phyloP scores from a whole-genome alignment of 2,113 vertebrate species.

The Dasypus novemcinctus region DNA sequence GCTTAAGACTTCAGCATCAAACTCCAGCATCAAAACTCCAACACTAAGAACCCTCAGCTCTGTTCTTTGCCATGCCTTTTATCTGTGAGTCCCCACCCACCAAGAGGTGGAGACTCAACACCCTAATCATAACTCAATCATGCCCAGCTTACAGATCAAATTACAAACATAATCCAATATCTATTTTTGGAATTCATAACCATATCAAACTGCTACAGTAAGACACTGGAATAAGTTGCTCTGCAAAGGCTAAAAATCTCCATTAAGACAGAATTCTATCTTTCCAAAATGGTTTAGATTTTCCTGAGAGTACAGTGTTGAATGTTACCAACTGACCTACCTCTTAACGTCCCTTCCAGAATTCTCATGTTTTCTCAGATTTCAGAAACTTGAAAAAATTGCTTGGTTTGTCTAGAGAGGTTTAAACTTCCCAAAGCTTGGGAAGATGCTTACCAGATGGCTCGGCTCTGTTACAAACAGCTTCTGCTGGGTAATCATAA shows the following conservation, averaged over 20 bases:
- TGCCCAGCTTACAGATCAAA: no score
- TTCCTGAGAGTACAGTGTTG: background rate
- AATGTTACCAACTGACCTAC: background rate
- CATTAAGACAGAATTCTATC: background rate
- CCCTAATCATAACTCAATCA: no score
- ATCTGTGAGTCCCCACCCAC: no score
- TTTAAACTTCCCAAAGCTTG: background rate
- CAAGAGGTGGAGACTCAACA: no score
- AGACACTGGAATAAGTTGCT: background rate
- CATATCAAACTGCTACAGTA: no score
- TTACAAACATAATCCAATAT: no score
- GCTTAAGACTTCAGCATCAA: no score
- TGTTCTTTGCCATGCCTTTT: no score
- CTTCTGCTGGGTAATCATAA: background rate
- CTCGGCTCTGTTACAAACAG: constrained; percentile 4
- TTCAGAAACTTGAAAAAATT: constrained; percentile 45
- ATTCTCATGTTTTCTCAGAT: background rate
- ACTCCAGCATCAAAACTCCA: no score
- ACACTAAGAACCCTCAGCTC: no score
- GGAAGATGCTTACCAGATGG: background rate
- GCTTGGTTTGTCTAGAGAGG: background rate
- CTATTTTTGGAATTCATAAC: no score
- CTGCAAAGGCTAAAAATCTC: background rate
- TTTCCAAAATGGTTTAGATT: constrained; percentile 12
- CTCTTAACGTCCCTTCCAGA: constrained; percentile 16